Percentiles rank a stretch among this genome's conserved stretches.
These are phyloP conservation scores for Harpegnathos saltator DNA, from an alignment of 1,140 invertebrate species.

Conservation along the genomic window DNA sequence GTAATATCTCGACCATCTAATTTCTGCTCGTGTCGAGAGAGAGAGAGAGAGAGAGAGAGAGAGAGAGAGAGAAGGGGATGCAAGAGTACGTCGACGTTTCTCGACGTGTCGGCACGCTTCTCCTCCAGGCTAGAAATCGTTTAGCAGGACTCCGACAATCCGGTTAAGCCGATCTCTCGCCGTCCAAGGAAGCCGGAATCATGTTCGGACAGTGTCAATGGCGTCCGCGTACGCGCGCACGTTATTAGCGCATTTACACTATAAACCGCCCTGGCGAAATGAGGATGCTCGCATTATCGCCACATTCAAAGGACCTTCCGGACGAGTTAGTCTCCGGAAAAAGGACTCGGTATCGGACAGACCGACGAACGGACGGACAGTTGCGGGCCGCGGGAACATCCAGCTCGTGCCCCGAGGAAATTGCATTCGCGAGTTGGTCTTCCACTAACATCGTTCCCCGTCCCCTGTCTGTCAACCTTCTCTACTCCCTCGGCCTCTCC, in stretches of 20 bases:
- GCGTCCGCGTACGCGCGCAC: background rate
- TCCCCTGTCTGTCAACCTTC: slow-evolving; percentile 6
- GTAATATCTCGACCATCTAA: background rate
- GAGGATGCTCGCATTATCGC: slow-evolving; percentile 65
- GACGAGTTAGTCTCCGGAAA: slow-evolving; percentile 56
- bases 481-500: slow-evolving; percentile 39
- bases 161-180: background rate
- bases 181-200: background rate
- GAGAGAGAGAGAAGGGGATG: no score
- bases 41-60: no score
- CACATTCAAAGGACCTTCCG: slow-evolving; percentile 65
- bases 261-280: slow-evolving; percentile 17
- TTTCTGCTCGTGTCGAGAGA: background rate
- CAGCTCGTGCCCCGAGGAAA: slow-evolving; percentile 69
- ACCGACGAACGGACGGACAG: slow-evolving; percentile 9
- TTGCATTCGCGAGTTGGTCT: slow-evolving; percentile 73
- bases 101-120: background rate
- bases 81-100: background rate
- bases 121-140: no score
- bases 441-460: slow-evolving; percentile 42
- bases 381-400: slow-evolving; percentile 59
- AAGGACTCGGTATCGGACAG: slow-evolving; percentile 57
- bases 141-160: background rate
- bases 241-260: background rate
- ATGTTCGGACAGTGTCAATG: background rate